These are phyloP conservation scores for Penaeus monodon DNA, from an alignment of 2,888 invertebrate species.

Conservation along the genomic window DNA sequence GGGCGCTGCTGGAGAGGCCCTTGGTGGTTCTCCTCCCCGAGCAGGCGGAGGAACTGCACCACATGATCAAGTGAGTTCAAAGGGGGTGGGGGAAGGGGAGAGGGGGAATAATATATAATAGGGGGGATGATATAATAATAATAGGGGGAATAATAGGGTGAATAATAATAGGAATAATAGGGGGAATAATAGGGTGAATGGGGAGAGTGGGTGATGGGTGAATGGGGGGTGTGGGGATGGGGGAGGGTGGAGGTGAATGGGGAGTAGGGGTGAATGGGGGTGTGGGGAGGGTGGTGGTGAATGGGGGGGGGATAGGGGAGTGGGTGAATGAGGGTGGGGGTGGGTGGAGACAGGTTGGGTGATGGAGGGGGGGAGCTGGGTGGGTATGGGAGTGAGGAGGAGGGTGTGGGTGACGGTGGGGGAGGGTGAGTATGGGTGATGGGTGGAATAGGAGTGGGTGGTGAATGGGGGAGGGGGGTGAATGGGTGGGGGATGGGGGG, in stretches of 20 bases:
- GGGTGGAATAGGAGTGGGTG: background rate
- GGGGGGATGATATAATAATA: too few relatives aligned
- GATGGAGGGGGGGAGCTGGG: too few relatives aligned
- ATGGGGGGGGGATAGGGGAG: background rate
- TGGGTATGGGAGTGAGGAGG: too few relatives aligned
- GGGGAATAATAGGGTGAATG: background rate
- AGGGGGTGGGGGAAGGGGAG: background rate
- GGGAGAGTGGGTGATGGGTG: background rate
- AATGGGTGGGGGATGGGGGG: too few relatives aligned
- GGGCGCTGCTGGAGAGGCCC: conserved; percentile 40
- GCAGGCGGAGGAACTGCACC: conserved; percentile 39
- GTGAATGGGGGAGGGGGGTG: background rate
- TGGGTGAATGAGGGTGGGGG: background rate
- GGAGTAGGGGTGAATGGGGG: background rate
- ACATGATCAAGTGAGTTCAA: conserved; percentile 30
- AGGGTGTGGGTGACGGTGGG: too few relatives aligned
- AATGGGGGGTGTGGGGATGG: background rate
- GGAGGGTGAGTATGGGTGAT: too few relatives aligned
- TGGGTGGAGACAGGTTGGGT: background rate
- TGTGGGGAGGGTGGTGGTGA: background rate
- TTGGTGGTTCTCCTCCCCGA: conserved; percentile 43
- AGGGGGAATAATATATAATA: too few relatives aligned
- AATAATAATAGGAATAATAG: too few relatives aligned
- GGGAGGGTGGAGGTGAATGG: background rate
- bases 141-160: background rate